Conservation (phyloP, 2,888 invertebrate species). For the Oscheius sp. region DNA sequence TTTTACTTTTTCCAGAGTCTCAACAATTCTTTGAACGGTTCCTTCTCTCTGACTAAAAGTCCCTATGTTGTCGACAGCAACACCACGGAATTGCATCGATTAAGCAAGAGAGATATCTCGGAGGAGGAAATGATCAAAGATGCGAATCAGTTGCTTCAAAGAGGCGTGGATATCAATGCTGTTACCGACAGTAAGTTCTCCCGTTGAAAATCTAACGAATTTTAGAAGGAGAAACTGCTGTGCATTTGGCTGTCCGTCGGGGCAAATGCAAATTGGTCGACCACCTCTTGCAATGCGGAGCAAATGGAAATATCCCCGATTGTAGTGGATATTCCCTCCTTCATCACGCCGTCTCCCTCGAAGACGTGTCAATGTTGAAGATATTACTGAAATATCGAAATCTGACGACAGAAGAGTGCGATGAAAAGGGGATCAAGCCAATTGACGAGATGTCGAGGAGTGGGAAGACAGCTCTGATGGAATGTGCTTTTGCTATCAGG, state of each 20-base stretch:
- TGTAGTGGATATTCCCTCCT: constrained; percentile 12
- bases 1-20: no score
- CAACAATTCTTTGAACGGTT: no score
- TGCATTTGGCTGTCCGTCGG: not conserved
- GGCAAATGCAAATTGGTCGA: not conserved
- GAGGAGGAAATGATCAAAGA: not conserved
- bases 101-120: not conserved
- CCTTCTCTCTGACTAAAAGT: no score
- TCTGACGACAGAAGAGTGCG: not conserved
- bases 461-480: constrained; percentile 20
- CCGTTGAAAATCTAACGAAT: not conserved
- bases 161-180: constrained; percentile 6
- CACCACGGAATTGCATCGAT: not conserved
- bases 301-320: constrained; percentile 8
- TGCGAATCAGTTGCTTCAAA: not conserved
- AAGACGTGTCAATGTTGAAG: not conserved
- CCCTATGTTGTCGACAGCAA: no score
- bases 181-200: constrained; percentile 4
- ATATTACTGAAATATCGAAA: not conserved
- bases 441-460: constrained; percentile 5
- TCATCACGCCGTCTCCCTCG: constrained; percentile 15
- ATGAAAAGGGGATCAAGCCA: not conserved
- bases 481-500: not conserved
- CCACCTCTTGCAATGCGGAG: constrained; percentile 1
- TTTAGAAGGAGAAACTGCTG: not conserved